Percentiles rank a stretch among this genome's conserved stretches.
These are phyloP conservation scores for Nibea albiflora DNA, from an alignment of 2,113 vertebrate genomes.

Conservation along the genomic window DNA sequence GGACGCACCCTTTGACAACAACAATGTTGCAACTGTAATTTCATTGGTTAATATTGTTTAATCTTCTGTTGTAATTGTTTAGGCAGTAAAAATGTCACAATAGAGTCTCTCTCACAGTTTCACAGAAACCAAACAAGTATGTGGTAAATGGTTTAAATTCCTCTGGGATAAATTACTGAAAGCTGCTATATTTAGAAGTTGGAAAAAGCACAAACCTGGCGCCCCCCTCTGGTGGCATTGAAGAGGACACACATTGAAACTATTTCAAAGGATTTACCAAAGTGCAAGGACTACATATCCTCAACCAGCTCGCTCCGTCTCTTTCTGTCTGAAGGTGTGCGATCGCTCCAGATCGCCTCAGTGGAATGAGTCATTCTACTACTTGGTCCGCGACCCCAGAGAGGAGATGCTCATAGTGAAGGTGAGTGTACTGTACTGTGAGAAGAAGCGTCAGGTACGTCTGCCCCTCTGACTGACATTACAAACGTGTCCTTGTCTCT, in stretches of 20 bases:
- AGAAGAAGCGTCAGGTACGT: not conserved
- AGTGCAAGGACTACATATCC: not conserved
- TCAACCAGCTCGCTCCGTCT: not conserved
- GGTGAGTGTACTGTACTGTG: constrained; percentile 74
- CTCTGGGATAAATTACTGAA: not conserved
- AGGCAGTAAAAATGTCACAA: not conserved
- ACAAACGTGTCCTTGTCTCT: not conserved
- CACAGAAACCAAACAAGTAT: not conserved
- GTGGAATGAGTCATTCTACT: constrained; percentile 89
- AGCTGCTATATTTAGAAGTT: not conserved
- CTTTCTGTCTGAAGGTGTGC: constrained; percentile 78
- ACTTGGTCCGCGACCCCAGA: constrained; percentile 84
- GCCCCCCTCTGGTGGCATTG: constrained; percentile 22
- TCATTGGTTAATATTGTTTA: not conserved
- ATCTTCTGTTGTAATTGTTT: not conserved
- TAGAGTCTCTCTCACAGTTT: not conserved
- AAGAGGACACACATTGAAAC: not conserved
- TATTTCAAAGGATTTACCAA: not conserved
- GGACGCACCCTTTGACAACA: not conserved
- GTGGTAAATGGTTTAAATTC: not conserved
- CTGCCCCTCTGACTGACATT: not conserved
- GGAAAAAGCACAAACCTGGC: not conserved
- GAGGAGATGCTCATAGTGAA: constrained; percentile 88
- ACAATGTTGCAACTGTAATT: not conserved
- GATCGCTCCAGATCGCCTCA: constrained; percentile 83